phyloP scores from a whole-genome alignment of 2,113 vertebrate species.

The Oreotrochilus melanogaster region DNA sequence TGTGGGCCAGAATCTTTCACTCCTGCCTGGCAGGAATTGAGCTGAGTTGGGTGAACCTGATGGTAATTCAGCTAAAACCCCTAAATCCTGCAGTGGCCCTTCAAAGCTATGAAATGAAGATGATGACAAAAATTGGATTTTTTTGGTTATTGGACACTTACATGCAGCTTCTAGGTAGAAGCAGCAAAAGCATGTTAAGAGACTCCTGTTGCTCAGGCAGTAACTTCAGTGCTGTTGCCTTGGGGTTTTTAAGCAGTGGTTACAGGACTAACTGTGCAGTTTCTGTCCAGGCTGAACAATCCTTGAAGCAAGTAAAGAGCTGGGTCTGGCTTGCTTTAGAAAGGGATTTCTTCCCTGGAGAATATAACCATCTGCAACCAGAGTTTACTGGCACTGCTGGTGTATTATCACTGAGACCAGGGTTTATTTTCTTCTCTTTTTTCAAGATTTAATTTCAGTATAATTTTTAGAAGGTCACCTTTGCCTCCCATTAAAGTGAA shows the following conservation, averaged over 20 bases:
- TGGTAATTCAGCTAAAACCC: background rate
- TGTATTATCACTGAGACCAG: background rate
- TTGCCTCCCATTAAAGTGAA: background rate
- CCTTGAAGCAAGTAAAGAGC: background rate
- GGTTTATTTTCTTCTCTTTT: background rate
- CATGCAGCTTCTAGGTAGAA: background rate
- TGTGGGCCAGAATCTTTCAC: background rate
- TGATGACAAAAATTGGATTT: background rate
- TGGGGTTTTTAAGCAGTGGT: background rate
- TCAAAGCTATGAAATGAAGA: background rate
- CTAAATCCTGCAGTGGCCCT: background rate
- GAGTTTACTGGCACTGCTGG: background rate
- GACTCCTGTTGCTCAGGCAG: background rate
- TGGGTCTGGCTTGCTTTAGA: background rate
- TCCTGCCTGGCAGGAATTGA: too few relatives aligned
- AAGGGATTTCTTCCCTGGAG: background rate
- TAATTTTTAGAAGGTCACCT: background rate
- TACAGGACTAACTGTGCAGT: background rate
- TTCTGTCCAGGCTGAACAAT: background rate
- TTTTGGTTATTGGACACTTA: background rate
- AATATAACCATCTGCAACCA: background rate
- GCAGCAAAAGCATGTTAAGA: background rate
- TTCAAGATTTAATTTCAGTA: background rate
- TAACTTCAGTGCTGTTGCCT: background rate
- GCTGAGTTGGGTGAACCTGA: background rate